Evolutionary conservation across 2,797 vertebrate genomes (phyloP), one percentile per base, ranked within the genome.

Genomic region (Chaenodraco wilsoni): DNA sequence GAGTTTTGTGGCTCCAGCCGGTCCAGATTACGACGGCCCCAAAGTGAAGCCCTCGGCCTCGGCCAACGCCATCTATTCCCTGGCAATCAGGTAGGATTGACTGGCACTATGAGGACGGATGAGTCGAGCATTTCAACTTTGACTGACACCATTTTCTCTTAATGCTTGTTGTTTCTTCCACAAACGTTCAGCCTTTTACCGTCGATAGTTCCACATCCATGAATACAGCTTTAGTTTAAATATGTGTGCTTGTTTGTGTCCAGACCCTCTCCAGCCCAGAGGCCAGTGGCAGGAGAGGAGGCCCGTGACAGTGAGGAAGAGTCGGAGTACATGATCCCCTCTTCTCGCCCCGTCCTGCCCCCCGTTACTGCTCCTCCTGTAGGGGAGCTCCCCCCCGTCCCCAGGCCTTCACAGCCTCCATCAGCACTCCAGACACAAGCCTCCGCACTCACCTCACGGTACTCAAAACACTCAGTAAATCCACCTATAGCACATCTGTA

Each of bases 281-380:
- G 96, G 88, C 82, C 90, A 63, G 87, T 87, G 65, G 51, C 94
- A 1, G 95, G 91, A 73, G 96, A 97, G 46, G 95, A 96, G 79
- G 60, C 76, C 6, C 89, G 88, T 55, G 96, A 97, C 75, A 95
- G 93, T 0, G 96, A 96, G 6, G 97, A 98, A 71, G 98, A 99
- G 82, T 95, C 96, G 0, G 97, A 98, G 67, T 99, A 99, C 91
- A 99, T 99, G 98, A 95, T 96, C 40, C 98, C 98, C 1, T 96
- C 96, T 49, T 99, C 98, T 13, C 95, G 95, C 31, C 98, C 97
- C 3, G 76, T 95, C 44, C 88, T 95, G 68, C 91, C 94, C 67
- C 87, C 94, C 44, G 84, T 89, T 46, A 65, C 74, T n/a, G 33
- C 76, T 1, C 33, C 74, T 9, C 62, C 84, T 43, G 65, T 58